phyloP scores from a whole-genome alignment of 2,888 invertebrate species.

The Calliphora vomitoria region DNA sequence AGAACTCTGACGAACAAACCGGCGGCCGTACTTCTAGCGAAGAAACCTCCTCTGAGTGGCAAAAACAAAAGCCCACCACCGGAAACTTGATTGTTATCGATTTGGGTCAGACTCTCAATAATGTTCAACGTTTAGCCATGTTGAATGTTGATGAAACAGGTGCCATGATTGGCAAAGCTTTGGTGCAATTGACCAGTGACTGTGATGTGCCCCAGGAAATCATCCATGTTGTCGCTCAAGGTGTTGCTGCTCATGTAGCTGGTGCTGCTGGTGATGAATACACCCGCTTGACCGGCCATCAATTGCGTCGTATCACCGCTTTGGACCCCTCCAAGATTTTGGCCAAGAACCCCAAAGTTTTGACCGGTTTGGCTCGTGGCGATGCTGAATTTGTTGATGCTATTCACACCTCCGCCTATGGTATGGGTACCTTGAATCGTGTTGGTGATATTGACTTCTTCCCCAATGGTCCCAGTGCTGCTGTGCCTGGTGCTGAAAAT shows the following conservation, averaged over 20 bases:
- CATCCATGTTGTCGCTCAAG: slow-evolving; percentile 82
- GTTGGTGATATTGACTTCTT: slow-evolving; percentile 82
- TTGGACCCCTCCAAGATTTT: slow-evolving; percentile 80
- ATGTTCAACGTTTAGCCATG: slow-evolving; percentile 77
- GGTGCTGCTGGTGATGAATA: slow-evolving; percentile 81
- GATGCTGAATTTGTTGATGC: slow-evolving; percentile 83
- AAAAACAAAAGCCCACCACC: slow-evolving; percentile 72
- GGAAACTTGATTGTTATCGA: slow-evolving; percentile 79
- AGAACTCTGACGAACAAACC: slow-evolving; percentile 8
- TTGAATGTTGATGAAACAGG: slow-evolving; percentile 78
- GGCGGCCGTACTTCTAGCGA: slow-evolving; percentile 73
- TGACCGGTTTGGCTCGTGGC: slow-evolving; percentile 80
- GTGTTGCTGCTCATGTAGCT: slow-evolving; percentile 81
- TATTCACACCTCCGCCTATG: slow-evolving; percentile 81
- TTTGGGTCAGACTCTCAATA: slow-evolving; percentile 77
- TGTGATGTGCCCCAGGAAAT: slow-evolving; percentile 78
- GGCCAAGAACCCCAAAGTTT: slow-evolving; percentile 76
- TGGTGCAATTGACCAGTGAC: slow-evolving; percentile 78
- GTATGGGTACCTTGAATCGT: slow-evolving; percentile 78
- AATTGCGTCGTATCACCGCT: slow-evolving; percentile 82
- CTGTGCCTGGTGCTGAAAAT: slow-evolving; percentile 80
- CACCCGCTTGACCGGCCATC: slow-evolving; percentile 79
- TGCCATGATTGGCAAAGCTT: slow-evolving; percentile 78
- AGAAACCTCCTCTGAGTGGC: slow-evolving; percentile 75
- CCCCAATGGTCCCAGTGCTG: slow-evolving; percentile 79